phyloP scores from a whole-genome alignment of 2,888 invertebrate genomes.

The Biston betularia region DNA sequence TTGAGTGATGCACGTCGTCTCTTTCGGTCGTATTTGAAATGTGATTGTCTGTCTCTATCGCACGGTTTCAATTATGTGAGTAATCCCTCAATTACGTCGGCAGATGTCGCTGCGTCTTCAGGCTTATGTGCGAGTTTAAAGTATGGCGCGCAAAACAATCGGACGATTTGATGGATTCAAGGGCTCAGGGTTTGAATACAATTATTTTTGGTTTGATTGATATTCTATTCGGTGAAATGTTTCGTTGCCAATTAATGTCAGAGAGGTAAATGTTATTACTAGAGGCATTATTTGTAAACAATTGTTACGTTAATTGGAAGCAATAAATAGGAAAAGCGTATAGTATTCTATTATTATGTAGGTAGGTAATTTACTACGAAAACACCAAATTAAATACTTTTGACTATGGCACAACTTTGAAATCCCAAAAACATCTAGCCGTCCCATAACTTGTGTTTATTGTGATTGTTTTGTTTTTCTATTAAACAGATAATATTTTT shows the following conservation, averaged over 20 bases:
- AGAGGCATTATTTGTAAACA: background rate
- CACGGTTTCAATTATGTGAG: constrained; percentile 88
- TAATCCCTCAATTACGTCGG: constrained; percentile 89
- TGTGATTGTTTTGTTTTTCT: no score
- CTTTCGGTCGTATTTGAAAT: constrained; percentile 58
- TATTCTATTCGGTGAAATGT: constrained; percentile 45
- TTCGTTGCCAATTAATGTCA: constrained; percentile 13
- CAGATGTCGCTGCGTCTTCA: constrained; percentile 86
- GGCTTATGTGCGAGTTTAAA: constrained; percentile 85
- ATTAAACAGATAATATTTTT: no score
- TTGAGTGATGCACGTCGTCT: constrained; percentile 65
- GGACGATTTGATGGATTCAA: constrained; percentile 72
- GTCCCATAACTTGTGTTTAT: no score
- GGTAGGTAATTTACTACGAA: no score
- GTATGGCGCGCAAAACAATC: constrained; percentile 81
- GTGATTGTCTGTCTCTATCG: constrained; percentile 63
- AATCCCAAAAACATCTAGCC: no score
- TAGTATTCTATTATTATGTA: no score
- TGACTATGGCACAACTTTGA: no score
- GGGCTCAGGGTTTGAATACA: constrained; percentile 55
- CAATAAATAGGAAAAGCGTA: background rate
- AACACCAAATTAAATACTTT: no score
- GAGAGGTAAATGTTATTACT: background rate
- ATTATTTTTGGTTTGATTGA: constrained; percentile 61
- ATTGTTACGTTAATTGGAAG: background rate